Conservation (phyloP, 2,113 vertebrate species). For the Rhinopomastus cyanomelas region DNA sequence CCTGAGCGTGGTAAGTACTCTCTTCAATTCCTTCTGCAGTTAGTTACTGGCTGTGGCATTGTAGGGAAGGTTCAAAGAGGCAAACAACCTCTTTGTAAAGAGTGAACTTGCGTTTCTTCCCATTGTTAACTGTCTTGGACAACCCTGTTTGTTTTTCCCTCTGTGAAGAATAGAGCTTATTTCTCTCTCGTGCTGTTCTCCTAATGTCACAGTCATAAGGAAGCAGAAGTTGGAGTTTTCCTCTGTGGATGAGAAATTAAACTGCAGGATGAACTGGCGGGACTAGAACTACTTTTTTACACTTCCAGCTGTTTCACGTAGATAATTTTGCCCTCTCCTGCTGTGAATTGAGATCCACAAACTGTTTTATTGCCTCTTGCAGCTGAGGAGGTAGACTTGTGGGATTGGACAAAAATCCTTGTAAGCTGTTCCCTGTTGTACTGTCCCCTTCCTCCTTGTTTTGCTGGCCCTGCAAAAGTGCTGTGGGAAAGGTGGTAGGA, state of each 20-base stretch:
- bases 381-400: neutral
- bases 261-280: neutral
- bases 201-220: neutral
- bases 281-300: neutral
- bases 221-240: conserved; percentile 18
- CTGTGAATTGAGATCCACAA: neutral
- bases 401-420: neutral
- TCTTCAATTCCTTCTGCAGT: neutral
- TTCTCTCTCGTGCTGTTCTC: neutral
- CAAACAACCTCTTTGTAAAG: neutral
- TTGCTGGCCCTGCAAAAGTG: neutral
- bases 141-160: neutral
- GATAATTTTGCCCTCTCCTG: conserved; percentile 23
- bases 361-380: conserved; percentile 8
- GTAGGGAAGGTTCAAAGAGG: neutral
- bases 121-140: neutral
- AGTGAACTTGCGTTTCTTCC: neutral
- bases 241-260: neutral
- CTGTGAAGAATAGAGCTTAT: neutral
- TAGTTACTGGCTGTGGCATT: neutral
- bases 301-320: conserved; percentile 7
- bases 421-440: neutral
- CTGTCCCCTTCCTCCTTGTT: neutral
- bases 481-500: neutral
- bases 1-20: conserved; percentile 91